Evolutionary conservation across 2,113 vertebrate species (phyloP), one percentile per base, ranked within the genome.

Genomic region (Pycnonotus jocosus): DNA sequence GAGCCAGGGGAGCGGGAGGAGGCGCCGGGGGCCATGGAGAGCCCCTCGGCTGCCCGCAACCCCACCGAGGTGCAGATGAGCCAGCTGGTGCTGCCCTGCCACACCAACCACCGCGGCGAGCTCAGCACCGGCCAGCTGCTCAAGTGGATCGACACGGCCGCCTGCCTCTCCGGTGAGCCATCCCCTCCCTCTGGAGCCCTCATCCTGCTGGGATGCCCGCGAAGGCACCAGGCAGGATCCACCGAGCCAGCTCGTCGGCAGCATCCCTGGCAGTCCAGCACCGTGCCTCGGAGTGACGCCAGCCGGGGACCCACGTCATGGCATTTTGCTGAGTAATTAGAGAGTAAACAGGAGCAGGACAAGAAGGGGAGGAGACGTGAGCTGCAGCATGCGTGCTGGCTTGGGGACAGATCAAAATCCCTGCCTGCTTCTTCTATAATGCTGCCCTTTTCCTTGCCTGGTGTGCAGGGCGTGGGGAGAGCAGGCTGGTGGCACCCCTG

Each of bases 81-180:
- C 96, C 99, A 99, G 97, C 97, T 99, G 38, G 99, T 99, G 93
- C 98, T 99, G 97, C 99, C 99, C 13, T 99, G 98, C 94, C 99
- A 99, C 69, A 98, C 99, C 89, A 99, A 99, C 97, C 98, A 99
- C 97, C 98, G 98, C 0, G 98, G 98, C 0, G 98, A 99, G 95
- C 98, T 99, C 96, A 99, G 99, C 47, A 91, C 97, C 0, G 99
- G 99, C 11, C 99, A 99, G 98, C 98, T 99, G 97, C 99, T 99
- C 70, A 99, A 99, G 79, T 99, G 99, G 99, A 99, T 99, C 64
- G 99, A 99, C 97, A 99, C 99, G 30, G 98, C 99, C 0, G 99
- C 99, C 95, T 99, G 99, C 92, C 98, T 99, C 38, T 99, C 99
- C 0, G 99, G 99, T 99, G 61, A 95, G 88, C 11, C 30, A 2